Evolutionary conservation across 2,888 invertebrate genomes (phyloP).

Genomic region (Chelonus formosanus): DNA sequence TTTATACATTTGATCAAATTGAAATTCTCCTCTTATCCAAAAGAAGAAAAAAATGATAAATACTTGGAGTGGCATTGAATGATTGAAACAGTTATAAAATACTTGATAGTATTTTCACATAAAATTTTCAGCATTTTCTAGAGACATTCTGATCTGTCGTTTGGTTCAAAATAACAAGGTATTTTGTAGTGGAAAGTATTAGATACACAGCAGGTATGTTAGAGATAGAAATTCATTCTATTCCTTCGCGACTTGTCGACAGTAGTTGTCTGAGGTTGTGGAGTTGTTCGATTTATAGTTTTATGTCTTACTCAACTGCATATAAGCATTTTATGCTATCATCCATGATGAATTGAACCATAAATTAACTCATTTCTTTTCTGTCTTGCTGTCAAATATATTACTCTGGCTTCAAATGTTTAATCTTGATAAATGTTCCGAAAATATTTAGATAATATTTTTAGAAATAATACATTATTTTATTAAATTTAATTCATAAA

Average conservation of each 20-base stretch:
- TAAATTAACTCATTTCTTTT: constrained; percentile 17
- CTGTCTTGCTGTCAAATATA: not conserved
- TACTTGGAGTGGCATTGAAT: too few relatives aligned
- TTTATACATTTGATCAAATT: too few relatives aligned
- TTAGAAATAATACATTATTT: too few relatives aligned
- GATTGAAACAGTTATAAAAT: not conserved
- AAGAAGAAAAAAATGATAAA: too few relatives aligned
- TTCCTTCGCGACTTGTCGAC: constrained; percentile 15
- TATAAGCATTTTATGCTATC: constrained; percentile 8
- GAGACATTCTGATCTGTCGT: not conserved
- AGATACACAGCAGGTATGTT: not conserved
- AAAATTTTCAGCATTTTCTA: not conserved
- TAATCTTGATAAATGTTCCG: too few relatives aligned
- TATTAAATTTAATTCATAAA: too few relatives aligned
- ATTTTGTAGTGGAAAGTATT: not conserved
- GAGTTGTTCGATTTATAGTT: constrained; percentile 26
- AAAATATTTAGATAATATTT: too few relatives aligned
- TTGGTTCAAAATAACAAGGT: constrained; percentile 5
- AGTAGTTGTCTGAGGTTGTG: not conserved
- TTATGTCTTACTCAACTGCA: constrained; percentile 7
- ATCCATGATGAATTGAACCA: constrained; percentile 11
- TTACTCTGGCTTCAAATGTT: too few relatives aligned
- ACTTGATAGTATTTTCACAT: not conserved
- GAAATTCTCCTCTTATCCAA: too few relatives aligned
- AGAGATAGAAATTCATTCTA: constrained; percentile 29